phyloP scores from a whole-genome alignment of 2,888 invertebrate genomes.

The Nemurella pictetii region DNA sequence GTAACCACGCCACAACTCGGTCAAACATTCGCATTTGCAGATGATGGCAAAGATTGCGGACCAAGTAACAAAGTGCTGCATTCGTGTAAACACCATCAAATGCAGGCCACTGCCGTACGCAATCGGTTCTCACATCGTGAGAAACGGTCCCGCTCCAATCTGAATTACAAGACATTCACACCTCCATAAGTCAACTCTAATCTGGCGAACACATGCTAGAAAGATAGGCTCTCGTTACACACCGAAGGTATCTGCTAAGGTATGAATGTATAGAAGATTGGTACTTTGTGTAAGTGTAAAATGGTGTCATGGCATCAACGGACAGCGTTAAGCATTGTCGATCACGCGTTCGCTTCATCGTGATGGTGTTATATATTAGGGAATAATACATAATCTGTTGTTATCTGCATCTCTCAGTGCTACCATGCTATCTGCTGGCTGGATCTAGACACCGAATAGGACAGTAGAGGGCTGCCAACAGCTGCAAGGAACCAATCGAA shows the following conservation, averaged over 20 bases:
- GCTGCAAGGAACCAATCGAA: background rate
- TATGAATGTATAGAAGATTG: too few relatives aligned
- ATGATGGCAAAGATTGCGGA: background rate
- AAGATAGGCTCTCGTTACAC: background rate
- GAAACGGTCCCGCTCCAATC: background rate
- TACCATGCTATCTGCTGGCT: background rate
- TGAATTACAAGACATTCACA: background rate
- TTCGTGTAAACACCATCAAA: background rate
- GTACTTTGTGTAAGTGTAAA: background rate
- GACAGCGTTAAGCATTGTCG: background rate
- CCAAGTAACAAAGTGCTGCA: background rate
- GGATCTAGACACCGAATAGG: background rate
- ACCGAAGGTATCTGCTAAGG: too few relatives aligned
- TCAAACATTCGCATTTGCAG: background rate
- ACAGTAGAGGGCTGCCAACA: background rate
- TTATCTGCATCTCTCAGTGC: background rate
- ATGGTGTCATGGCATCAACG: background rate
- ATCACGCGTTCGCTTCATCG: constrained; percentile 1
- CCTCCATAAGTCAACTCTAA: background rate
- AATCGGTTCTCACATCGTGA: background rate
- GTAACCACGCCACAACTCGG: background rate
- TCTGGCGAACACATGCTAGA: background rate
- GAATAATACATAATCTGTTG: background rate
- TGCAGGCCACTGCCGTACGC: background rate
- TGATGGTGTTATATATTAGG: background rate